Conservation (phyloP, 2,797 vertebrate genomes). For the Hemitrygon akajei region DNA sequence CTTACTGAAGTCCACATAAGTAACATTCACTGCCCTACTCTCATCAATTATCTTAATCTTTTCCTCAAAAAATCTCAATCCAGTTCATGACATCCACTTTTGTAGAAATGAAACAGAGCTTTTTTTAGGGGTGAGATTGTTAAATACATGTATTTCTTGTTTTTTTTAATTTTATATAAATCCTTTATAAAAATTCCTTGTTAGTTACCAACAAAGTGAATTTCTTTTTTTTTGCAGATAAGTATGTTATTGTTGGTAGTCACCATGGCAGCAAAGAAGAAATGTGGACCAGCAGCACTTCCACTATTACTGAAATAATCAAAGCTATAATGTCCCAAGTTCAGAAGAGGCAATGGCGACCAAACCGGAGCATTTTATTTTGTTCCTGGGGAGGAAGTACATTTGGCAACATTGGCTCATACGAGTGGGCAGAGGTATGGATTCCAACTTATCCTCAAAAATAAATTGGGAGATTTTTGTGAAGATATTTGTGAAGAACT, state of each 20-base stretch:
- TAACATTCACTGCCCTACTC: no score
- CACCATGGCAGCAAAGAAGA: slow-evolving; percentile 58
- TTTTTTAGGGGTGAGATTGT: background rate
- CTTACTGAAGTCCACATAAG: no score
- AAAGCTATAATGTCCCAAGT: slow-evolving; percentile 65
- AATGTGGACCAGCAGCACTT: slow-evolving; percentile 70
- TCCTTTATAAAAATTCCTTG: background rate
- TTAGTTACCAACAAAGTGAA: background rate
- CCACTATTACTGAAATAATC: slow-evolving; percentile 74
- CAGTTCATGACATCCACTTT: background rate
- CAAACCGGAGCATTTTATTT: slow-evolving; percentile 77
- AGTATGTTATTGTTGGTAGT: slow-evolving; percentile 76
- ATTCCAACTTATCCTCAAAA: background rate
- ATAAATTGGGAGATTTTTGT: no score
- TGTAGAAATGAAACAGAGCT: background rate
- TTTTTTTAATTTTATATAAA: background rate
- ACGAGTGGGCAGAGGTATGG: slow-evolving; percentile 88
- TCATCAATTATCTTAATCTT: no score
- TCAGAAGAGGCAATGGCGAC: slow-evolving; percentile 69
- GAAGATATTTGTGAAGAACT: background rate
- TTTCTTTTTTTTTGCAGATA: slow-evolving; percentile 61
- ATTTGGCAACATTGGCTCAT: slow-evolving; percentile 79
- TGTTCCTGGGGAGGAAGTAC: slow-evolving; percentile 81
- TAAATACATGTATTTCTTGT: background rate
- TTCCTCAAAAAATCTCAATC: no score